Percentiles rank a stretch among this genome's conserved stretches.
Conservation (phyloP, 2,888 invertebrate genomes). For the Siphlonurus alternatus region DNA sequence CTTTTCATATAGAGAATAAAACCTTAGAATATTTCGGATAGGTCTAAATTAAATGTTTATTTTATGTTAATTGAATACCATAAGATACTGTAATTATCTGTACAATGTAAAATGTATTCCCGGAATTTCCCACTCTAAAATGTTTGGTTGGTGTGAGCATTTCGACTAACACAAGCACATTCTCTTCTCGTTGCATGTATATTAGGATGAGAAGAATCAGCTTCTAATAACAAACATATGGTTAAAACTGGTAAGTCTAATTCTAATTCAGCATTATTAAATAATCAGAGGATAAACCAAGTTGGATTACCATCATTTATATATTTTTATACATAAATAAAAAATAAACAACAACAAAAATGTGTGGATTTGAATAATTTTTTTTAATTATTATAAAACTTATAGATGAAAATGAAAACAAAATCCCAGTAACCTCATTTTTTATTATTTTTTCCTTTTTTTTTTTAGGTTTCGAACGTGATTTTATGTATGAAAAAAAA, state of each 20-base stretch:
- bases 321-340: not conserved
- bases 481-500: not conserved
- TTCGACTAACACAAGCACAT: constrained; percentile 17
- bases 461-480: not conserved
- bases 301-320: constrained; percentile 7
- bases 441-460: not conserved
- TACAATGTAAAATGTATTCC: not conserved
- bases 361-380: not conserved
- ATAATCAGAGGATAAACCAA: constrained; percentile 14
- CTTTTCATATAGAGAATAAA: no score
- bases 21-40: no score
- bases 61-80: no score
- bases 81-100: no score
- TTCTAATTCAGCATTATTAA: constrained; percentile 1
- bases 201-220: constrained; percentile 91
- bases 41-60: no score
- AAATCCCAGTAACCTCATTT: not conserved
- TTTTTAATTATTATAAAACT: constrained; percentile 1
- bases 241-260: constrained; percentile 79
- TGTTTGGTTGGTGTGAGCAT: constrained; percentile 14
- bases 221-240: constrained; percentile 92
- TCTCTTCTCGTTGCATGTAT: constrained; percentile 29
- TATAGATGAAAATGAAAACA: no score
- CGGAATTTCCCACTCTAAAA: not conserved
- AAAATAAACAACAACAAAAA: not conserved